Evolutionary conservation across 2,113 vertebrate genomes (phyloP), one percentile per base, ranked within the genome.

Genomic region (Glareola pratincola): DNA sequence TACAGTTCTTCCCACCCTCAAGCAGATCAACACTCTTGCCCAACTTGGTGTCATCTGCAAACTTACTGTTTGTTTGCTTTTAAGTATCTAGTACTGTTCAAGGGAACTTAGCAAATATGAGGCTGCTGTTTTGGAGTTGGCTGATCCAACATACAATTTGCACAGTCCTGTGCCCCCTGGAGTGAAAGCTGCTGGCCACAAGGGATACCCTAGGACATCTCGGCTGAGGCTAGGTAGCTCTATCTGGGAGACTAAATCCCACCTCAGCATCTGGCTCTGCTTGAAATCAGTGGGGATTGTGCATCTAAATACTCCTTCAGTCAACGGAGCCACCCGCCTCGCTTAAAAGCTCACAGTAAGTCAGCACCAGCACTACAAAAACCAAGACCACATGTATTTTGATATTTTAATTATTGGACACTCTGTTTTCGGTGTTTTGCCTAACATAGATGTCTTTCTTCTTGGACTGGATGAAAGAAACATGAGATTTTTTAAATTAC

Each of bases 401-500:
- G 8, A 4, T 51, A 6, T 7, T 85, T 88, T 45, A 45, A 16
- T 7, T 45, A 3, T 43, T 48, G 53, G 21, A n/a, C 12, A 7
- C 15, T 4, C 4, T 50, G 57, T 67, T 54, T 41, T 5, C 34
- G 18, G 8, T 12, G 6, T 3, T 56, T 83, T 91, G 14, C 12
- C 22, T 64, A 12, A 3, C 4, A 20, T 1, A 32, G 27, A 17
- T 37, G 6, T 5, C 23, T 82, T 62, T 74, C 7, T 24, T 78
- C 21, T 74, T 59, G 9, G 27, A 34, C 9, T 85, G 15, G 10
- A 32, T 54, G 36, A 7, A 8, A 32, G 47, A 41, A 53, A 22
- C 0, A 22, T 0, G 8, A 26, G 1, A 10, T 54, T 73, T 75
- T 78, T 26, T 1, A 36, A 48, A 37, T 48, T 32, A 4, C 2